Base-by-base conservation (phyloP, 1,140 invertebrate genomes). In the Pogonomyrmex barbatus region DNA sequence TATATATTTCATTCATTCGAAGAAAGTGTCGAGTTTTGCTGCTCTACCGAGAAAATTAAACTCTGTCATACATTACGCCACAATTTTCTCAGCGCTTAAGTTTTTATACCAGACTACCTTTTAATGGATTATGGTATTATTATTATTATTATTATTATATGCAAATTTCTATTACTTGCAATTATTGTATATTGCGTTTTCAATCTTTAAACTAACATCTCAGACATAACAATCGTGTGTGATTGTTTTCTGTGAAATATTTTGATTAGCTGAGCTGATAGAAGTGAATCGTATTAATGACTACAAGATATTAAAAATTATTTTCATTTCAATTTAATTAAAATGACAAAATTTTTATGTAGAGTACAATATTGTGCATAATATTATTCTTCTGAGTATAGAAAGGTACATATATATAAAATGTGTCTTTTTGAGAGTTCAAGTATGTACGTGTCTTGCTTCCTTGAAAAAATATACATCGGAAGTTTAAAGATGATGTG, bases 111-210 rank as follows among this genome's bases (percentile, higher is more conserved):
- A 60, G 62, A 89, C 24, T 89, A 88, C 88, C 75, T 88, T 90
- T 90, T 89, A 87, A 89, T 75, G 63, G 83, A 91, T 39, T 88
- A 92, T 88, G 68, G 82, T 91, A 91, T 91, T 90, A 75, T 87
- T 91, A 85, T 24, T 90, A 75, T 87, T 91, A 85, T 24, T 24
- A 24, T 24, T 24, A 24, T 24, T 67, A 56, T 79, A 91, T 39
- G 79, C 39, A 73, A 24, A 85, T 86, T 65, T 84, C 68, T n/a
- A 83, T 85, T 82, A 62, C 9, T 88, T 83, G 36, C 83, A 79
- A 58, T 54, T 67, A 10, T 86, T 67, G 52, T 86, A 58, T 42
- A 86, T 81, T 77, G 60, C 67, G 84, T 86, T 79, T 24, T 86
- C 45, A 82, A 82, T 42, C 71, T 50, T 65, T 85, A 68, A 90